Base-by-base conservation (phyloP, 2,888 invertebrate genomes). In the Choreutis nemorana region DNA sequence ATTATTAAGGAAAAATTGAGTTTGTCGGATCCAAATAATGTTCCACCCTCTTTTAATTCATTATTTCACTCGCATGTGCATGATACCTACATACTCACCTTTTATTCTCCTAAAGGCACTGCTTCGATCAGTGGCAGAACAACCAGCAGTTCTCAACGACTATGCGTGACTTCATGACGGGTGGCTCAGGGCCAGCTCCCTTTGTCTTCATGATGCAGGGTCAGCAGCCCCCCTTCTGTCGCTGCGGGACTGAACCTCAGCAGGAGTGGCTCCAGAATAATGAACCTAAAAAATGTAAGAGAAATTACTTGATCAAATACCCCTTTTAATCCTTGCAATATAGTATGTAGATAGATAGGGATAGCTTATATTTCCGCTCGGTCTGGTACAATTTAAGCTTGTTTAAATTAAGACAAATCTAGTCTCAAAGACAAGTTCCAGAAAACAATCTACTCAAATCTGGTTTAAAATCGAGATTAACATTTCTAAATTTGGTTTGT, bases 51-150 rank as follows among this genome's bases (percentile, higher is more conserved):
- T 11, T 26, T 26, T 14, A 15, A 15, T 15, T 15, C 3, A 14
- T 15, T 16, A 3, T 26, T 3, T n/a, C 3, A 11, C n/a, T n/a
- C n/a, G n/a, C 10, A 11, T 5, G 4, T 4, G 5, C 12, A 24
- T 11, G 8, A 4, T 4, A 3, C 25, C 7, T 5, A 12, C 4
- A 10, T 5, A 10, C 25, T 24, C 12, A 3, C 10, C 26, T n/a
- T 3, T 8, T 18, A n/a, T n/a, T n/a, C n/a, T n/a, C n/a, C n/a
- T n/a, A n/a, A n/a, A n/a, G n/a, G 44, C 55, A 43, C 31, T 77
- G 75, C 44, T 72, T 72, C 31, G 72, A 73, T 6, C 67, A 70
- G 29, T 75, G 72, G 72, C 68, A 73, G 43, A 67, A 50, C 31
- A 72, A 67, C 28, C 36, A 58, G 0, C 52, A 61, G 34, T 68